Evolutionary conservation across 2,888 invertebrate genomes (phyloP).

Genomic region (Hipparchia sbordonii): DNA sequence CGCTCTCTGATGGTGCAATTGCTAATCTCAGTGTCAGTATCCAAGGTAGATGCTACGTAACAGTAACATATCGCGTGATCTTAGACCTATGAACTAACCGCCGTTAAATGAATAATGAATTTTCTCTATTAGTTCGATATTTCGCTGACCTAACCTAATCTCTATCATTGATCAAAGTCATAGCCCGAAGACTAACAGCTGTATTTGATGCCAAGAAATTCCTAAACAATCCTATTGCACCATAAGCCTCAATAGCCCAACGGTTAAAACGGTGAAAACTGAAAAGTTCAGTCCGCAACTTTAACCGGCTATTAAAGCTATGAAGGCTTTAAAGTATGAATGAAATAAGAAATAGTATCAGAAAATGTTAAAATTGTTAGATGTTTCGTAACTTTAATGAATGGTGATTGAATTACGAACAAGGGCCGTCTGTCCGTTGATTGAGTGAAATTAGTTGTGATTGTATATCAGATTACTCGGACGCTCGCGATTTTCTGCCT

Average conservation of each 20-base stretch:
- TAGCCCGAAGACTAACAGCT: constrained; percentile 5
- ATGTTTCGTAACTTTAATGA: constrained; percentile 45
- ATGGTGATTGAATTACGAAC: constrained; percentile 53
- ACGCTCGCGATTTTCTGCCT: constrained; percentile 52
- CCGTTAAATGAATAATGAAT: constrained; percentile 17
- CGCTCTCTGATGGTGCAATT: neutral
- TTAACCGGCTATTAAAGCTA: too few relatives aligned
- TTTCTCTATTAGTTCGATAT: constrained; percentile 14
- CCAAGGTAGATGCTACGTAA: neutral
- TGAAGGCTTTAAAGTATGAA: too few relatives aligned
- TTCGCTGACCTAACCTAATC: constrained; percentile 11
- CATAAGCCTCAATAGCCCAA: constrained; percentile 16
- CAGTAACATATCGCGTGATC: constrained; percentile 4
- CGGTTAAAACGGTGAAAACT: too few relatives aligned
- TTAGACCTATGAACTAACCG: neutral
- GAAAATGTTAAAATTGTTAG: neutral
- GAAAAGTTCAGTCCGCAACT: too few relatives aligned
- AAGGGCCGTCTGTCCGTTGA: constrained; percentile 51
- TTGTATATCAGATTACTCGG: constrained; percentile 64
- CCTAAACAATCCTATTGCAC: constrained; percentile 18
- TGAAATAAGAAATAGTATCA: too few relatives aligned
- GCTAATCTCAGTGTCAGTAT: neutral
- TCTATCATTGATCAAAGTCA: constrained; percentile 18
- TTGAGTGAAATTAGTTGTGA: constrained; percentile 71
- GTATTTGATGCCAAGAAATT: constrained; percentile 4